Conservation (phyloP, 2,888 invertebrate species). For the Cheilosia impressa region DNA sequence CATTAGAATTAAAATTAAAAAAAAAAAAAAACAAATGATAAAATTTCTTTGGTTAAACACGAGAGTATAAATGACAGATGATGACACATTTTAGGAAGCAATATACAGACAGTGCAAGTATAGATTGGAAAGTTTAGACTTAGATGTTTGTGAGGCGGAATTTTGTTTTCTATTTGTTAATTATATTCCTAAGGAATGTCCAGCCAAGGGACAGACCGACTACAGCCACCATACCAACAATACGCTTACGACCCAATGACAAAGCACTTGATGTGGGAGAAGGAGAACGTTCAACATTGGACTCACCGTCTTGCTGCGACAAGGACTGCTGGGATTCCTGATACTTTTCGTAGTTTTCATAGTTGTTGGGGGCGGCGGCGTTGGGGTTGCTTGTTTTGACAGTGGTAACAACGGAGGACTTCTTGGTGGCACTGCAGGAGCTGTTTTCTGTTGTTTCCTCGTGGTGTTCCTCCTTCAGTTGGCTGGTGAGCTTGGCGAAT, state of each 20-base stretch:
- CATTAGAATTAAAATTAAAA: slow-evolving; percentile 39
- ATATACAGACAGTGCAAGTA: slow-evolving; percentile 35
- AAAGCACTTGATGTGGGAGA: slow-evolving; percentile 65
- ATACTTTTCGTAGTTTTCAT: slow-evolving; percentile 31
- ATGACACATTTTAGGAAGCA: slow-evolving; percentile 1
- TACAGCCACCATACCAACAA: slow-evolving; percentile 81
- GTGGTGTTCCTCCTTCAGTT: slow-evolving; percentile 79
- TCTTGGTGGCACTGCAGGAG: slow-evolving; percentile 80
- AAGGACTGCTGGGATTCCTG: slow-evolving; percentile 42
- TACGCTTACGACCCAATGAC: slow-evolving; percentile 83
- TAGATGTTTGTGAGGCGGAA: slow-evolving; percentile 59
- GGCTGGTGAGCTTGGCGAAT: slow-evolving; percentile 86
- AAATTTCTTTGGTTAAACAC: slow-evolving; percentile 45
- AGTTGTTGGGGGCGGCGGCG: background rate
- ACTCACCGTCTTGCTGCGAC: slow-evolving; percentile 84
- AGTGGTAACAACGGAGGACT: slow-evolving; percentile 81
- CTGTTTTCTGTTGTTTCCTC: slow-evolving; percentile 79
- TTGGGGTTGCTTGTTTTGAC: slow-evolving; percentile 77
- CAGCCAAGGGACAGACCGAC: slow-evolving; percentile 81
- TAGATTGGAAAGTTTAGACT: slow-evolving; percentile 24
- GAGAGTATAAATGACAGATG: slow-evolving; percentile 22
- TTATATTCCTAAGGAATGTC: slow-evolving; percentile 78
- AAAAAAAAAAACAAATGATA: slow-evolving; percentile 31
- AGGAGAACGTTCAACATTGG: slow-evolving; percentile 76
- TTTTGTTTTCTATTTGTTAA: slow-evolving; percentile 76